Base-by-base conservation (phyloP, 2,113 vertebrate species). In the Misgurnus mizolepis region DNA sequence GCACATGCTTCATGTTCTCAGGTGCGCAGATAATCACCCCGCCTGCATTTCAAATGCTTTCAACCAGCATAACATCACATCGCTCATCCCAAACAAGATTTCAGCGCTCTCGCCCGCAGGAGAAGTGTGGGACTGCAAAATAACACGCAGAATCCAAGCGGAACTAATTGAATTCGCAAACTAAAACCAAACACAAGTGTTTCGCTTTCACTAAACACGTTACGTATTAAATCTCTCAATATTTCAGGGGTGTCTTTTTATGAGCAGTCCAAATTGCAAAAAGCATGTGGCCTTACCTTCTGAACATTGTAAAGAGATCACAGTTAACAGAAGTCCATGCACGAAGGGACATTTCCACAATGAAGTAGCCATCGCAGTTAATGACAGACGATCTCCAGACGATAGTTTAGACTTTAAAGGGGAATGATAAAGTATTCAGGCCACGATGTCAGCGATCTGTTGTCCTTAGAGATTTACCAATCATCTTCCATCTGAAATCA, bases 401-500 rank as follows among this genome's bases (percentile, higher is more conserved):
- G 84, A 81, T 77, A 72, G 61, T 65, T 83, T 82, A 12, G 58
- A 74, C 39, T n/a, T 12, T 7, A n/a, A 49, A 60, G 22, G 53
- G 60, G 39, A 34, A 40, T 6, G 45, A 12, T 41, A 55, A 8
- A 14, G 47, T 85, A 15, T 12, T 80, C 68, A 73, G 73, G 83
- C 85, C 84, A 83, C 78, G 76, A 84, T 49, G 85, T 91, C 89
- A 92, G 80, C 86, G 80, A 87, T 90, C 85, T 17, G 87, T 88
- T 61, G 81, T 83, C 85, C 83, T 89, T 39, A n/a, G 80, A 79
- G 83, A 78, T 65, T 87, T 87, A 80, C 76, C 83, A 68, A 80
- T 90, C 90, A 92, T 92, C 86, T 85, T 92, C 84, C 85, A 86
- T 88, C 92, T 93, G 87, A 49, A 85, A 84, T 61, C 47, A 76